Percentiles rank a stretch among this genome's conserved stretches.
Conservation (phyloP, 2,888 invertebrate genomes). For the Habroteleia sp. region DNA sequence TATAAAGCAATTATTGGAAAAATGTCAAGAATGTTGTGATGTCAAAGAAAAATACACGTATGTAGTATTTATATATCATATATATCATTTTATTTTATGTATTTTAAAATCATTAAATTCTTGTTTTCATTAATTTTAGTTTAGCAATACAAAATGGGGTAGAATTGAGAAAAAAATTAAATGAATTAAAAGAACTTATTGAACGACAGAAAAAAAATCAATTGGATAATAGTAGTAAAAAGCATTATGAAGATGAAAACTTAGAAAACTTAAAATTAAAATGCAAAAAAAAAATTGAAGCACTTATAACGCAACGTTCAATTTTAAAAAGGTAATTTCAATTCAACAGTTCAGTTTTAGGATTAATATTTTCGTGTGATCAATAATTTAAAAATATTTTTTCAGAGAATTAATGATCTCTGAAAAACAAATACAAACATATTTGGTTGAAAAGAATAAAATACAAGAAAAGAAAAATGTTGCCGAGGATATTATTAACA, state of each 20-base stretch:
- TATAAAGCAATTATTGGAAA: neutral
- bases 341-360: no score
- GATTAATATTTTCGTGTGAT: no score
- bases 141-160: neutral
- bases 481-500: neutral
- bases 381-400: neutral
- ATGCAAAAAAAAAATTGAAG: constrained; percentile 1
- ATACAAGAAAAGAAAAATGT: neutral
- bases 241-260: neutral
- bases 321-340: constrained; percentile 4
- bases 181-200: neutral
- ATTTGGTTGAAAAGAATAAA: neutral
- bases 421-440: neutral
- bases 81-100: no score
- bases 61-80: no score
- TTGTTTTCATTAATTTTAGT: neutral
- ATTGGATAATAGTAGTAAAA: constrained; percentile 2
- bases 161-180: neutral
- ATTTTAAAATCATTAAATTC: no score
- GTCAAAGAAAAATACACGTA: constrained; percentile 5
- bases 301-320: neutral
- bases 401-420: neutral
- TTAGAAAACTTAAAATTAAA: constrained; percentile 1
- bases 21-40: constrained; percentile 1
- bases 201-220: neutral